Evolutionary conservation across 2,113 vertebrate species (phyloP).

Genomic region (Cyanistes caeruleus): DNA sequence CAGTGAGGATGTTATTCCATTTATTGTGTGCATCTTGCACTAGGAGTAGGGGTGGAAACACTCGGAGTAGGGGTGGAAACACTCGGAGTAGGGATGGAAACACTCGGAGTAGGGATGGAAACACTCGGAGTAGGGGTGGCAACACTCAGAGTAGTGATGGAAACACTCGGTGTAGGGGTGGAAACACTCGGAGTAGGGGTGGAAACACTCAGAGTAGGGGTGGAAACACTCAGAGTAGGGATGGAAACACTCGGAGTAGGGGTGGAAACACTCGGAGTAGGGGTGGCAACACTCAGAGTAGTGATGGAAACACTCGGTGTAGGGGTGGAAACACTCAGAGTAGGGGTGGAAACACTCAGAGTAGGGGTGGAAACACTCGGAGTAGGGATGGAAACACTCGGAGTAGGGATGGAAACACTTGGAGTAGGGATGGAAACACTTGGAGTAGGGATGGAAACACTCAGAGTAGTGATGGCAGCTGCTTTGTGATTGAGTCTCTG

Average conservation of each 20-base stretch:
- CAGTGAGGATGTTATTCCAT: fast-evolving
- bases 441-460: background rate
- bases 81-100: no score
- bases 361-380: background rate
- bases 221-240: no score
- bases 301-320: background rate
- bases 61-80: fast-evolving
- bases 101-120: fast-evolving
- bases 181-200: fast-evolving
- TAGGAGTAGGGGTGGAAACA: background rate
- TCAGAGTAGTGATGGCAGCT: background rate
- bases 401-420: background rate
- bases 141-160: fast-evolving
- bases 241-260: fast-evolving
- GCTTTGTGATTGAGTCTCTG: background rate
- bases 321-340: fast-evolving
- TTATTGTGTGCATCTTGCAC: background rate
- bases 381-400: fast-evolving
- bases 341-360: background rate
- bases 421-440: background rate
- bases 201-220: background rate
- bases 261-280: background rate
- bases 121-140: no score
- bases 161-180: no score
- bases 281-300: fast-evolving